phyloP scores from a whole-genome alignment of 2,797 vertebrate species.

The Sus cebifrons region DNA sequence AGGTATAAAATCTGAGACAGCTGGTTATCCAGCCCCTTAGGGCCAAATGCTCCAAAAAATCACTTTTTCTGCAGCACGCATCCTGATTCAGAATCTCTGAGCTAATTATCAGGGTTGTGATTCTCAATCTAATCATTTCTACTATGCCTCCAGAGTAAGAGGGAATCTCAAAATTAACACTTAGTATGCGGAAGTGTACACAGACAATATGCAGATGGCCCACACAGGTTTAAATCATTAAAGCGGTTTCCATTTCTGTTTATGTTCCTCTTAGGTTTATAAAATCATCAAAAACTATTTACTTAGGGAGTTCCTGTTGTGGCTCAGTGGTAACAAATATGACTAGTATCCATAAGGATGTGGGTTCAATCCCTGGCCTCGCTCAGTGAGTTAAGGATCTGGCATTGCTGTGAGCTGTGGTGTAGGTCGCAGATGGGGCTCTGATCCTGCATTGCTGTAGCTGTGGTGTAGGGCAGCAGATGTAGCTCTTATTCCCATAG shows the following conservation, averaged over 20 bases:
- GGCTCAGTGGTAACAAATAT: too few relatives aligned
- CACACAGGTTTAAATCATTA: slow-evolving; percentile 54
- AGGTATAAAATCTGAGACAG: slow-evolving; percentile 88
- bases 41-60: slow-evolving; percentile 88
- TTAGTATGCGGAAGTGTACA: slow-evolving; percentile 86
- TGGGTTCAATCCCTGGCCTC: too few relatives aligned
- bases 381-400: too few relatives aligned
- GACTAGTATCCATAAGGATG: too few relatives aligned
- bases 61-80: slow-evolving; percentile 85
- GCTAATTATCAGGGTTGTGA: slow-evolving; percentile 92
- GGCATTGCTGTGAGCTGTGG: too few relatives aligned
- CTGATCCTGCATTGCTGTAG: too few relatives aligned
- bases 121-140: slow-evolving; percentile 92
- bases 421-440: too few relatives aligned
- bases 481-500: too few relatives aligned
- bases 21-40: slow-evolving; percentile 89
- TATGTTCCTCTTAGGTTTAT: not conserved
- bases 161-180: slow-evolving; percentile 90
- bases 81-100: slow-evolving; percentile 90
- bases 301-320: not conserved
- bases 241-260: slow-evolving; percentile 32
- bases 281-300: slow-evolving; percentile 60
- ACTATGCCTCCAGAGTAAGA: slow-evolving; percentile 88
- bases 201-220: slow-evolving; percentile 72
- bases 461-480: too few relatives aligned